A percentile compares a stretch with the other conserved stretches of the same genome.
Conservation (phyloP, 2,113 vertebrate genomes). For the Xenus cinereus region DNA sequence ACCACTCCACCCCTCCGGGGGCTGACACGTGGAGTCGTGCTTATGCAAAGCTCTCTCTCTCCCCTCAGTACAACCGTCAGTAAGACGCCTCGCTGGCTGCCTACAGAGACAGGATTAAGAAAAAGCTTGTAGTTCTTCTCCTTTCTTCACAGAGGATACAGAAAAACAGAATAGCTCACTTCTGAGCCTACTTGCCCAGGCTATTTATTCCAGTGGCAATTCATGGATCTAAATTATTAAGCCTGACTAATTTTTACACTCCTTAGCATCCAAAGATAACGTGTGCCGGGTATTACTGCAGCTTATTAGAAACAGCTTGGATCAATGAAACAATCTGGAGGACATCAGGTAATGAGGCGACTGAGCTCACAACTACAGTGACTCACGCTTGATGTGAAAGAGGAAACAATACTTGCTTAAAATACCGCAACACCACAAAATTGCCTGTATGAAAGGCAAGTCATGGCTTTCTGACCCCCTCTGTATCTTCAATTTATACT, state of each 20-base stretch:
- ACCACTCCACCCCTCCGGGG: not conserved
- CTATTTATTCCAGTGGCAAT: not conserved
- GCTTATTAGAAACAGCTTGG: not conserved
- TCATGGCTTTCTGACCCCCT: not conserved
- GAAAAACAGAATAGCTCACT: not conserved
- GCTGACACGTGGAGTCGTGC: not conserved
- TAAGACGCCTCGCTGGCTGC: not conserved
- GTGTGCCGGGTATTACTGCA: not conserved
- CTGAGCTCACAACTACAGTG: not conserved
- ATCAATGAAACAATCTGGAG: not conserved
- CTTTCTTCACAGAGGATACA: not conserved
- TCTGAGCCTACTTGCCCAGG: not conserved
- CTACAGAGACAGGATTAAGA: not conserved
- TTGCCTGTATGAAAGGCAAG: accelerated
- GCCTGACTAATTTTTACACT: not conserved
- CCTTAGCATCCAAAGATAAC: not conserved
- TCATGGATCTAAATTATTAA: not conserved
- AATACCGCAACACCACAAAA: not conserved
- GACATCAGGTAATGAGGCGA: not conserved
- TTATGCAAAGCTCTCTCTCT: not conserved
- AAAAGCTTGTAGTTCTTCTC: not conserved
- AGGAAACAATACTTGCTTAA: not conserved
- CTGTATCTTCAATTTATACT: accelerated
- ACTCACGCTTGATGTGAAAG: too few relatives aligned
- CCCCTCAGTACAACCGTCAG: not conserved